Percentiles rank a stretch among this genome's conserved stretches.
Evolutionary conservation across 92 coral and sea anemone species (phyloP).

Genomic region (Epizoanthus illoricatus): DNA sequence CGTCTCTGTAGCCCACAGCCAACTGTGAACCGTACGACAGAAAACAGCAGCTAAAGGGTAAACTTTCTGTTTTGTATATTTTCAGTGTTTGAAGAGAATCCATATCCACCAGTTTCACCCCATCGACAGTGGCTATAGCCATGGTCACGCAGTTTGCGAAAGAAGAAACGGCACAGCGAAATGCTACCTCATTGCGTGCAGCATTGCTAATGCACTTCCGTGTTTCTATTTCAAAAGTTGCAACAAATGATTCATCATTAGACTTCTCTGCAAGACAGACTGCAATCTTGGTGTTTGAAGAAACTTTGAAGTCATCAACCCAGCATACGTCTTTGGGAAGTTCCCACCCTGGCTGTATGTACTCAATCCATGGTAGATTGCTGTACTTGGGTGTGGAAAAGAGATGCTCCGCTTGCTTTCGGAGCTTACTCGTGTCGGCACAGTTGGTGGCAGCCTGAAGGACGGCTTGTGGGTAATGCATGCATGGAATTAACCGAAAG

Average conservation of each 20-base stretch:
- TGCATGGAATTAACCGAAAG: neutral
- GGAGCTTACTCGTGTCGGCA: constrained; percentile 8
- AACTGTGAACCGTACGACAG: constrained; percentile 26
- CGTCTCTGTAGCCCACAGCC: constrained; percentile 26
- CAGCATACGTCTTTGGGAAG: constrained; percentile 5
- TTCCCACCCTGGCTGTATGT: constrained; percentile 7
- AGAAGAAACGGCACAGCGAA: constrained; percentile 22
- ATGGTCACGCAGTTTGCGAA: neutral
- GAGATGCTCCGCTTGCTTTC: constrained; percentile 19
- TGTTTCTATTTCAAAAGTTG: constrained; percentile 6
- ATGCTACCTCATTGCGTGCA: neutral
- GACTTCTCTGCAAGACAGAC: constrained; percentile 13
- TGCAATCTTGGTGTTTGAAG: constrained; percentile 19
- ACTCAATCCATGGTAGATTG: constrained; percentile 21
- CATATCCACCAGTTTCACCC: constrained; percentile 11
- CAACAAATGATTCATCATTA: constrained; percentile 2
- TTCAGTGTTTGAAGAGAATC: constrained; percentile 10
- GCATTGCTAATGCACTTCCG: neutral
- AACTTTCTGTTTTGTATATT: neutral
- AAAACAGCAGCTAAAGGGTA: constrained; percentile 13
- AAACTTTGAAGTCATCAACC: constrained; percentile 15
- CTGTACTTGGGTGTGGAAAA: constrained; percentile 30
- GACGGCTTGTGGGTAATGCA: neutral
- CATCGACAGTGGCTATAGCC: constrained; percentile 3
- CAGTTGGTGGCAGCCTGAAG: constrained; percentile 21